Conservation (phyloP, 2,888 invertebrate genomes). For the Chrysolina americana region DNA sequence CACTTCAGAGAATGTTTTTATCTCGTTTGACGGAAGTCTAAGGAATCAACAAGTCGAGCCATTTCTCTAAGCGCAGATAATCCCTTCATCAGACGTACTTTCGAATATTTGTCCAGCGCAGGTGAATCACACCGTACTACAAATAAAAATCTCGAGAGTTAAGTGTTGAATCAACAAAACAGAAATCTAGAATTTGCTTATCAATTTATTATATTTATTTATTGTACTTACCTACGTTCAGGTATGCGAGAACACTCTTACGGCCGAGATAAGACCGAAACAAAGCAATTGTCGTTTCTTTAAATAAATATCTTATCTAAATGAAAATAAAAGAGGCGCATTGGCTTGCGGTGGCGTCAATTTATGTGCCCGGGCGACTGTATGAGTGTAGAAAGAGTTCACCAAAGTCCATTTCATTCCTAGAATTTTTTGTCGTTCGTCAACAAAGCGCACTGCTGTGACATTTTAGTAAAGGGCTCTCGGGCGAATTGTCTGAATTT, state of each 20-base stretch:
- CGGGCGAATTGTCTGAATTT: too few species aligned
- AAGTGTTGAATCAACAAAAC: constrained; percentile 17
- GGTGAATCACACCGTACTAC: constrained; percentile 16
- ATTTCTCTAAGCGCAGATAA: constrained; percentile 19
- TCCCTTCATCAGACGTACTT: constrained; percentile 11
- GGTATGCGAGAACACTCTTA: constrained; percentile 9
- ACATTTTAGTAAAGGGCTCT: too few species aligned
- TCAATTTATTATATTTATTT: constrained; percentile 24
- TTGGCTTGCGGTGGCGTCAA: constrained; percentile 5
- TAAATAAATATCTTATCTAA: constrained; percentile 18
- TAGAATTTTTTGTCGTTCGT: neutral
- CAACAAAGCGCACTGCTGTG: neutral
- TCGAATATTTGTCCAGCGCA: constrained; percentile 7
- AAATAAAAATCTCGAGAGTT: constrained; percentile 23
- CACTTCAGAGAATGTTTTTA: constrained; percentile 4
- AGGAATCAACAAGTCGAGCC: constrained; percentile 8
- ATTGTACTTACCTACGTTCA: constrained; percentile 23
- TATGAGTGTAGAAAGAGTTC: neutral
- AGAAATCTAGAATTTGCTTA: constrained; percentile 14
- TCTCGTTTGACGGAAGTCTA: constrained; percentile 18
- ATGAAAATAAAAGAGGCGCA: constrained; percentile 18
- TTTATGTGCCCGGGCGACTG: neutral
- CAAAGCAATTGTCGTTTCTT: constrained; percentile 24
- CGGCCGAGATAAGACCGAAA: neutral
- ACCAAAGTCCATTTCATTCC: neutral